Conservation (phyloP, 1,140 invertebrate genomes). For the Samia ricini region DNA sequence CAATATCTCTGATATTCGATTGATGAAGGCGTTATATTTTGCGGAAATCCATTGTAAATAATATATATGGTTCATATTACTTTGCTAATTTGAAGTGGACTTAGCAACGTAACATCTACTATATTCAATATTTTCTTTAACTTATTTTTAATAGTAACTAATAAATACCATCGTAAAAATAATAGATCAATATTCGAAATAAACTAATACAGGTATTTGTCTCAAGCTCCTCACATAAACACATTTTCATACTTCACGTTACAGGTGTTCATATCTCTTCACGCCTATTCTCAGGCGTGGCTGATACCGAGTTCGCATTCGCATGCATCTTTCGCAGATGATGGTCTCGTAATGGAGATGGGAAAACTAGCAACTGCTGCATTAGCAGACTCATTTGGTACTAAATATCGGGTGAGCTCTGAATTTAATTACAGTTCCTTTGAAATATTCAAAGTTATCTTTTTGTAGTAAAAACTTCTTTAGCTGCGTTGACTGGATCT, state of each 20-base stretch:
- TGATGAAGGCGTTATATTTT: too few species aligned
- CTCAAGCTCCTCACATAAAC: constrained; percentile 30
- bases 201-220: constrained; percentile 30
- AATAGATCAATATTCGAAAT: too few species aligned
- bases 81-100: too few species aligned
- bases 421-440: neutral
- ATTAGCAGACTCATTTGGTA: constrained; percentile 80
- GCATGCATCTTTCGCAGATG: constrained; percentile 77
- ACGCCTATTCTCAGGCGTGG: constrained; percentile 88
- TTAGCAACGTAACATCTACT: too few species aligned
- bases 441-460: neutral
- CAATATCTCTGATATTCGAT: too few species aligned
- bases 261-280: constrained; percentile 84
- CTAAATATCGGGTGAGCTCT: constrained; percentile 78
- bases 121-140: too few species aligned
- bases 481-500: neutral
- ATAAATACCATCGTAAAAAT: too few species aligned
- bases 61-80: too few species aligned
- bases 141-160: too few species aligned
- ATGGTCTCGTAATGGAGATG: constrained; percentile 79
- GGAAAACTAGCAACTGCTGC: constrained; percentile 79
- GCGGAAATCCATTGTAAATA: too few species aligned
- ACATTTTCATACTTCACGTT: constrained; percentile 15
- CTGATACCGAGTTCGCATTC: constrained; percentile 84
- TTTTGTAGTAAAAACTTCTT: neutral